Evolutionary conservation across 2,888 invertebrate species (phyloP).

Genomic region (Phengaris arion): DNA sequence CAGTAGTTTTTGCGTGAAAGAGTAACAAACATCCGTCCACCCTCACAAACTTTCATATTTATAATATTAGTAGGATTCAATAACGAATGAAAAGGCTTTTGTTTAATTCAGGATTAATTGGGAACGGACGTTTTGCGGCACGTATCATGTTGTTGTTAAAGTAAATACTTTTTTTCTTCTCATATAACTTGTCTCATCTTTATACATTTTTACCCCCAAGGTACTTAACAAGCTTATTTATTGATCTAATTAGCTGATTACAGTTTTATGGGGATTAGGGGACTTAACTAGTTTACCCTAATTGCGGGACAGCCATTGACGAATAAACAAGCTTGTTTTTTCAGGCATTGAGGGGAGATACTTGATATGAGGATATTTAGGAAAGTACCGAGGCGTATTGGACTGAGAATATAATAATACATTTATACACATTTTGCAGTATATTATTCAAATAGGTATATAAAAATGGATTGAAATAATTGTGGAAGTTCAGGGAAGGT

Average conservation of each 20-base stretch:
- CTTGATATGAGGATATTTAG: background rate
- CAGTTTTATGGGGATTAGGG: conserved; percentile 27
- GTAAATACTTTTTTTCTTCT: background rate
- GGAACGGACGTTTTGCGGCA: too few species aligned
- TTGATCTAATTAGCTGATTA: conserved; percentile 26
- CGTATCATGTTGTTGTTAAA: background rate
- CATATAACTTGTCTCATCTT: background rate
- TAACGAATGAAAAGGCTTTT: too few species aligned
- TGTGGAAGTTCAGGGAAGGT: too few species aligned
- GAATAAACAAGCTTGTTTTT: conserved; percentile 12
- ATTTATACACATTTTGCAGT: too few species aligned
- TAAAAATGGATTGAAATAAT: too few species aligned
- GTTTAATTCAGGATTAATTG: too few species aligned
- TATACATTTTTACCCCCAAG: background rate
- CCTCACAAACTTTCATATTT: too few species aligned
- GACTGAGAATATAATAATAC: background rate
- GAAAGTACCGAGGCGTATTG: background rate
- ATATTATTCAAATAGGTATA: too few species aligned
- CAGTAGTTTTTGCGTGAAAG: too few species aligned
- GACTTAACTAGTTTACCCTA: conserved; percentile 25
- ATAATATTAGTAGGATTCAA: too few species aligned
- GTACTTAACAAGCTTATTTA: conserved; percentile 28
- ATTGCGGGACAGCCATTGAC: conserved; percentile 18
- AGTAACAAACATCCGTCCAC: too few species aligned
- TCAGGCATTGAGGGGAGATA: background rate